Evolutionary conservation across 2,888 invertebrate species (phyloP).

Genomic region (Cacoxenus indagator): DNA sequence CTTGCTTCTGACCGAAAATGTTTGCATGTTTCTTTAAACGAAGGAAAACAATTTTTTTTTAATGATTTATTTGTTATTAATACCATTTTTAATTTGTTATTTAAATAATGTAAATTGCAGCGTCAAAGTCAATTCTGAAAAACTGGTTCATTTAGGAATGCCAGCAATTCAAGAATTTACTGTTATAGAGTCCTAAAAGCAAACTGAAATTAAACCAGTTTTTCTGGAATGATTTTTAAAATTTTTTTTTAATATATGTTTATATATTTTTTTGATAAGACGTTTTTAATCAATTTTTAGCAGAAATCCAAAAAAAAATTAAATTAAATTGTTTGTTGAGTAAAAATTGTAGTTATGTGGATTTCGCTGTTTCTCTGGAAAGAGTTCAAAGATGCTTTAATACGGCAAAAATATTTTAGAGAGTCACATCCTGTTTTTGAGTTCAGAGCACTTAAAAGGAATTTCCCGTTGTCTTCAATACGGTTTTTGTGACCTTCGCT

Average conservation of each 20-base stretch:
- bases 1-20: too few species aligned
- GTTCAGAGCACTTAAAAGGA: neutral
- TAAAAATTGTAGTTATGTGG: neutral
- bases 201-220: slow-evolving; percentile 33
- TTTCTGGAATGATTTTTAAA: neutral
- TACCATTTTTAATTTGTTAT: neutral
- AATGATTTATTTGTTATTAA: neutral
- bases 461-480: neutral
- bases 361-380: slow-evolving; percentile 23
- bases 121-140: neutral
- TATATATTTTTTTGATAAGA: too few species aligned
- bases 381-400: too few species aligned
- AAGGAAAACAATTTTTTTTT: too few species aligned
- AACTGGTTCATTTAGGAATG: neutral
- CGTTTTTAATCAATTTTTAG: too few species aligned
- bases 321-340: neutral
- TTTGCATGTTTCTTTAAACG: too few species aligned
- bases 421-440: neutral
- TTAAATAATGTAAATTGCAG: slow-evolving; percentile 6
- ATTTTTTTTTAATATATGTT: too few species aligned
- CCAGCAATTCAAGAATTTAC: neutral
- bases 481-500: neutral
- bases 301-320: neutral
- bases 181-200: slow-evolving; percentile 9
- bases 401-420: slow-evolving; percentile 31